Percentiles rank a stretch among this genome's conserved stretches.
Evolutionary conservation across 1,140 invertebrate genomes (phyloP).

Genomic region (Polypedilum vanderplanki): DNA sequence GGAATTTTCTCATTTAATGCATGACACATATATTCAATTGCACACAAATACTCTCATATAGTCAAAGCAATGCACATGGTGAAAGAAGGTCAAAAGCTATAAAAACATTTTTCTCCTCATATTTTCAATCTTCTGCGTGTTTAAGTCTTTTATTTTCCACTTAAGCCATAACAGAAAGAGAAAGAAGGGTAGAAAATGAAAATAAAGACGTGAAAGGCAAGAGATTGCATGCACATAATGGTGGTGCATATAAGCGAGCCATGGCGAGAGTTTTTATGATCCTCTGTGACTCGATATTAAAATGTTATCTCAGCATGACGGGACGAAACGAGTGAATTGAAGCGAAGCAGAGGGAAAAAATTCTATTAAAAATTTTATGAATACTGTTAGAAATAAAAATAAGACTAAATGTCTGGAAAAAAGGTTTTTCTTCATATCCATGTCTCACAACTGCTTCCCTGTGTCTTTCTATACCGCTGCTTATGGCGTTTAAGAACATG

Average conservation of each 20-base stretch:
- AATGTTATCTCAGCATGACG: slow-evolving; percentile 17
- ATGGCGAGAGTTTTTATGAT: not conserved
- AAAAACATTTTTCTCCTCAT: too few species aligned
- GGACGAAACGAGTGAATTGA: not conserved
- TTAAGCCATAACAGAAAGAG: not conserved
- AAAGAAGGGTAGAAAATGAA: not conserved
- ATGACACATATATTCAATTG: too few species aligned
- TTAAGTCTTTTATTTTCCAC: not conserved
- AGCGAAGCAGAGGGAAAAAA: not conserved
- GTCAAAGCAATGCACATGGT: too few species aligned
- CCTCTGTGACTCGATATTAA: slow-evolving; percentile 7
- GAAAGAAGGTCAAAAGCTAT: too few species aligned
- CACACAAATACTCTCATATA: too few species aligned
- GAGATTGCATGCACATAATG: slow-evolving; percentile 7
- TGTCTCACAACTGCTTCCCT: too few species aligned
- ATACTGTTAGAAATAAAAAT: slow-evolving; percentile 4
- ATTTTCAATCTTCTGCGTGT: too few species aligned
- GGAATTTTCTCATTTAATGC: too few species aligned
- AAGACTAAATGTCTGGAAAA: slow-evolving; percentile 15
- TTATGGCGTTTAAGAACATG: not conserved
- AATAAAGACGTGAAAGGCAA: slow-evolving; percentile 8
- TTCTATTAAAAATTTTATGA: slow-evolving; percentile 15
- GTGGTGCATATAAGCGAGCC: not conserved
- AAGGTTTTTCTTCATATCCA: not conserved
- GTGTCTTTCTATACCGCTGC: too few species aligned